phyloP scores from a whole-genome alignment of 1,140 invertebrate species.

The Solenopsis invicta region DNA sequence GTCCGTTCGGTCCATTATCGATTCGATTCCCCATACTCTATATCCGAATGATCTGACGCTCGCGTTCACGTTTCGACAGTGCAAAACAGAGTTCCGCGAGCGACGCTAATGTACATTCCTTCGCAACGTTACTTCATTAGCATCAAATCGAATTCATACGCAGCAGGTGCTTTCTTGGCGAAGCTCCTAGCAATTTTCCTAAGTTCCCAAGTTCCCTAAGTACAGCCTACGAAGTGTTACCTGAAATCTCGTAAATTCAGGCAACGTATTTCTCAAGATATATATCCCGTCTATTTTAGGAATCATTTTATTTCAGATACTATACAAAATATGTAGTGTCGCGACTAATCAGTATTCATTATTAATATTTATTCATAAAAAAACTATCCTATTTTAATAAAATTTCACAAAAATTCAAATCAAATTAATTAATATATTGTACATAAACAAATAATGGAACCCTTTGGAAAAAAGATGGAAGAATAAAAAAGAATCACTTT shows the following conservation, averaged over 20 bases:
- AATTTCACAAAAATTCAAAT: not conserved
- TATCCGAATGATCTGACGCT: slow-evolving; percentile 37
- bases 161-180: slow-evolving; percentile 65
- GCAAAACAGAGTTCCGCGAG: slow-evolving; percentile 32
- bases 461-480: too few species aligned
- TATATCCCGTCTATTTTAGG: too few species aligned
- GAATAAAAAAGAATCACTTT: too few species aligned
- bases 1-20: not conserved
- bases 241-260: slow-evolving; percentile 39
- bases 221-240: slow-evolving; percentile 28
- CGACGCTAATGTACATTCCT: slow-evolving; percentile 36
- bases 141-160: slow-evolving; percentile 69
- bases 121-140: slow-evolving; percentile 63
- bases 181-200: not conserved
- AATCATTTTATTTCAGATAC: not conserved
- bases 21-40: slow-evolving; percentile 24
- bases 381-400: not conserved
- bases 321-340: not conserved
- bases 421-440: not conserved
- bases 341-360: not conserved
- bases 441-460: too few species aligned
- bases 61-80: slow-evolving; percentile 8
- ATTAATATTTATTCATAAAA: not conserved
- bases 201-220: slow-evolving; percentile 27
- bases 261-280: not conserved